These are phyloP conservation scores for Nemurella pictetii DNA, from an alignment of 2,888 invertebrate species.

Conservation along the genomic window DNA sequence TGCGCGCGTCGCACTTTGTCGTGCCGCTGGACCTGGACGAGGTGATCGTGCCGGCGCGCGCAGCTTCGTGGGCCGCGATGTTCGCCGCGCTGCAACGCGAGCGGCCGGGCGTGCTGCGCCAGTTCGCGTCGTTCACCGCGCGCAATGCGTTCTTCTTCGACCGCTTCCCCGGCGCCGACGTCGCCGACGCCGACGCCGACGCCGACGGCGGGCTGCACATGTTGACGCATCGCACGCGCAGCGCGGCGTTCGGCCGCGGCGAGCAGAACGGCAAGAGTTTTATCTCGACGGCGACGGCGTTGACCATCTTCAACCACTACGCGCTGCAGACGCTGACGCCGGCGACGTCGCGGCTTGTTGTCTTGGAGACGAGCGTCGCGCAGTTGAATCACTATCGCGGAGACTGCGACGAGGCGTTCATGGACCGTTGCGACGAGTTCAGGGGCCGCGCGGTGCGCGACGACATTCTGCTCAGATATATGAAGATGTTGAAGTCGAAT, in stretches of 20 bases:
- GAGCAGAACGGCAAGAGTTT: slow-evolving; percentile 74
- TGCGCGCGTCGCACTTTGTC: slow-evolving; percentile 55
- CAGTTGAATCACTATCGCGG: slow-evolving; percentile 71
- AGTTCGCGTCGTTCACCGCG: slow-evolving; percentile 63
- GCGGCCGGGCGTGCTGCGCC: slow-evolving; percentile 49
- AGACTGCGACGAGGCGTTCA: slow-evolving; percentile 46
- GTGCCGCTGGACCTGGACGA: slow-evolving; percentile 76
- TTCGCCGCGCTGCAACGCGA: slow-evolving; percentile 56
- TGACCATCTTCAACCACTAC: slow-evolving; percentile 77
- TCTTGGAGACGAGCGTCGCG: slow-evolving; percentile 61
- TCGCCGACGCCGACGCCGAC: slow-evolving; percentile 55
- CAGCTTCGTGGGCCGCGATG: slow-evolving; percentile 61
- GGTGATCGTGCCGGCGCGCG: slow-evolving; percentile 67
- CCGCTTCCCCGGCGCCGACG: slow-evolving; percentile 38
- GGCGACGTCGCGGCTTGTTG: slow-evolving; percentile 58
- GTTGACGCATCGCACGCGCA: slow-evolving; percentile 57
- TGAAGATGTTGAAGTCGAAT: neutral
- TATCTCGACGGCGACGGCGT: slow-evolving; percentile 64
- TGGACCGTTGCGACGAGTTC: neutral
- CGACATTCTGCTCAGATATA: neutral
- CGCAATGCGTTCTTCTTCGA: slow-evolving; percentile 72
- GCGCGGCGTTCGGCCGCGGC: slow-evolving; percentile 61
- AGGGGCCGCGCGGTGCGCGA: neutral
- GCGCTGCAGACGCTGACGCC: slow-evolving; percentile 63
- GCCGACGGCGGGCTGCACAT: slow-evolving; percentile 51